These are phyloP conservation scores for Pionites leucogaster DNA, from an alignment of 2,113 vertebrate genomes.

Conservation along the genomic window DNA sequence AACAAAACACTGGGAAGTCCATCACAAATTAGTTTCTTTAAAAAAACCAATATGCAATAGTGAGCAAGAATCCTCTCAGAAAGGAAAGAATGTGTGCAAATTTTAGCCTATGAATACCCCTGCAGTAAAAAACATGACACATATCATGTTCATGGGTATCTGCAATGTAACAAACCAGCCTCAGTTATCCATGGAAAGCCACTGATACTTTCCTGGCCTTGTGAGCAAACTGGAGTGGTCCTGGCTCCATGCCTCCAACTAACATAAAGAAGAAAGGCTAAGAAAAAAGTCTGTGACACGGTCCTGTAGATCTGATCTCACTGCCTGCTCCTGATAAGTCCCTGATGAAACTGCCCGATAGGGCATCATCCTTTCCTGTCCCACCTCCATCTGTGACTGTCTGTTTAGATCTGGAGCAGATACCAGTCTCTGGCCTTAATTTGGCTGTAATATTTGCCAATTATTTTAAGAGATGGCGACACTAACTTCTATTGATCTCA, in stretches of 20 bases:
- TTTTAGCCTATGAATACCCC: not conserved
- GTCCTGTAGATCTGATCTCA: not conserved
- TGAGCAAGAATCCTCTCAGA: not conserved
- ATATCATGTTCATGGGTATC: not conserved
- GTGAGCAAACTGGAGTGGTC: not conserved
- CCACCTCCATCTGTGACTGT: slow-evolving; percentile 43
- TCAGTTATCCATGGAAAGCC: not conserved
- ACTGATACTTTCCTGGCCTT: not conserved
- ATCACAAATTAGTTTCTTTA: not conserved
- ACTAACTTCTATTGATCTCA: slow-evolving; percentile 77
- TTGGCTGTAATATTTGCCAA: slow-evolving; percentile 75
- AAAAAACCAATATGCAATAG: not conserved
- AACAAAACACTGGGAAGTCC: not conserved
- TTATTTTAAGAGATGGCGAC: slow-evolving; percentile 77
- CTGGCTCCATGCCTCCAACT: not conserved
- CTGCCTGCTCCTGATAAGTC: not conserved
- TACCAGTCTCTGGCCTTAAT: slow-evolving; percentile 56
- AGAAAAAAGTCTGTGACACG: not conserved
- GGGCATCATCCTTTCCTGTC: not conserved
- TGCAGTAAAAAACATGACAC: not conserved
- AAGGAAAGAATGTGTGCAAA: not conserved
- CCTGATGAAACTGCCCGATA: not conserved
- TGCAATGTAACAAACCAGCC: not conserved
- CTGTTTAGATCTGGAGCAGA: slow-evolving; percentile 59
- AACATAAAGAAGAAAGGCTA: not conserved